Conservation (phyloP, 2,888 invertebrate genomes). For the Saturnia japonica region DNA sequence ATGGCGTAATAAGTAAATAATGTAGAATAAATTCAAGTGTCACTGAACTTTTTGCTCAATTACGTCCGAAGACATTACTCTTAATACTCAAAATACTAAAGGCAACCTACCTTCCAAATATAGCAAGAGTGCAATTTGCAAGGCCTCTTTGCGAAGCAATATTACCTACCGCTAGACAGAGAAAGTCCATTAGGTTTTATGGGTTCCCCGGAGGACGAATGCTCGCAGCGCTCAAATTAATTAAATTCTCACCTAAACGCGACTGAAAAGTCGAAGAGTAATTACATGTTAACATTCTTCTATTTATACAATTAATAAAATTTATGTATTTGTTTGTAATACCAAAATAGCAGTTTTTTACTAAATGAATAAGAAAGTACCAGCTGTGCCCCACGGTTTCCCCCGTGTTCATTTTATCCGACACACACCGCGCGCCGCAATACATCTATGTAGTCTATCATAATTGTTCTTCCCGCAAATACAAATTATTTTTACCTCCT, state of each 20-base stretch:
- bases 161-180: conserved; percentile 71
- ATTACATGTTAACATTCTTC: conserved; percentile 38
- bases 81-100: conserved; percentile 21
- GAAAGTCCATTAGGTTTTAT: conserved; percentile 81
- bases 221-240: conserved; percentile 72
- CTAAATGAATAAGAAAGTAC: no score
- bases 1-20: not conserved
- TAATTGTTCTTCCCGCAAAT: no score
- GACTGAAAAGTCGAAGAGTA: conserved; percentile 52
- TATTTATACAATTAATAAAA: no score
- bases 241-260: conserved; percentile 70
- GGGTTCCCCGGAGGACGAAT: conserved; percentile 70
- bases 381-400: no score
- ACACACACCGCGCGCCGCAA: no score
- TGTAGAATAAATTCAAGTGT: conserved; percentile 14
- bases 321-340: no score
- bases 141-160: conserved; percentile 56
- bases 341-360: no score
- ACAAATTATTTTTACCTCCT: no score
- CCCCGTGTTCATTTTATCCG: no score
- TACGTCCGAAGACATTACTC: conserved; percentile 15
- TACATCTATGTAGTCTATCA: no score
- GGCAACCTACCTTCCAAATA: conserved; percentile 20
- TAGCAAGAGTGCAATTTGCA: conserved; percentile 60
- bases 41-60: not conserved